Evolutionary conservation across 2,888 invertebrate genomes (phyloP), one percentile per base, ranked within the genome.

Genomic region (Agonopterix heracliana): DNA sequence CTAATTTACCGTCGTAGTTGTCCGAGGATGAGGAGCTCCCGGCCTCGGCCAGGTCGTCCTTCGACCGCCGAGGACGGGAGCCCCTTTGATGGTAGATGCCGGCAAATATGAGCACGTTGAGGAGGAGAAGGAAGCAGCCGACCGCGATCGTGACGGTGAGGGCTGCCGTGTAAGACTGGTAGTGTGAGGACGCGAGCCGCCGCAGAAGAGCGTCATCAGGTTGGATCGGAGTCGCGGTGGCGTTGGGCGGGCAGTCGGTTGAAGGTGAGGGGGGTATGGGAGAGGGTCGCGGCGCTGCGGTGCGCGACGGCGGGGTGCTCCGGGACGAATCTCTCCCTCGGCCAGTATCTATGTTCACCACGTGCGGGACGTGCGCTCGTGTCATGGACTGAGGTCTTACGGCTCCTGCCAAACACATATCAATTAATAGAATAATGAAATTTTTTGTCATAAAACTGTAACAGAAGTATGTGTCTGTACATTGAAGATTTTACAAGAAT

Each of bases 131-230:
- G 60, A 96, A 95, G 65, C 95, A 95, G 1, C 95, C 96, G 8
- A 96, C 95, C 1, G 94, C 95, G 55, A 96, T 95, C 0, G 96
- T 96, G 34, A 96, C 95, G 7, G 96, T 94, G 12, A 97, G 85
- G 0, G 96, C 96, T 0, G 96, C 96, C 5, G 96, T 95, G 75
- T 96, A 96, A 52, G 95, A 96, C 72, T 96, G 96, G 68, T 95
- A 95, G 66, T 96, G 95, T 52, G 93, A 94, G 9, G 93, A 92
- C n/a, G 95, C 93, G 7, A 95, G 86, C 45, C 95, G 92, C 38
- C 94, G 91, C 44, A 95, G 82, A 2, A 95, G 88, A 54, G 94
- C 93, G 56, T 93, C 94, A 48, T 92, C 92, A 5, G 90, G 81
- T 48, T 90, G 89, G 38, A 89, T 73, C 0, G 85, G 68, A 3